These are phyloP conservation scores for Apodemia hepburni DNA, from an alignment of 2,888 invertebrate species.

Conservation along the genomic window DNA sequence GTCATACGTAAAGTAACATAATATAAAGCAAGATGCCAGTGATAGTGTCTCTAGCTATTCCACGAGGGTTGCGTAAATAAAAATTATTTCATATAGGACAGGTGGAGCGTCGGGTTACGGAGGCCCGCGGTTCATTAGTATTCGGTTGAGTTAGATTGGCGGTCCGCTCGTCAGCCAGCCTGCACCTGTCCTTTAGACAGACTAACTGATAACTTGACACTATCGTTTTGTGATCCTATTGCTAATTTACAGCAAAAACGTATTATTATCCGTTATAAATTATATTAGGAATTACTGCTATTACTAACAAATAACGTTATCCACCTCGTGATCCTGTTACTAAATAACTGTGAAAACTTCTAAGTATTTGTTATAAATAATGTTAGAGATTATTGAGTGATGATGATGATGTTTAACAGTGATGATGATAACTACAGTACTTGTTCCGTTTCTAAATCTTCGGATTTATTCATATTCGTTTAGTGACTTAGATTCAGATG, in stretches of 20 bases:
- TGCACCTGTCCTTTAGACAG: constrained; percentile 56
- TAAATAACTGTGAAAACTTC: too few relatives aligned
- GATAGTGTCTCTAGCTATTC: constrained; percentile 70
- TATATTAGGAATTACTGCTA: too few relatives aligned
- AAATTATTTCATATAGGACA: constrained; percentile 71
- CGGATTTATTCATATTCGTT: too few relatives aligned
- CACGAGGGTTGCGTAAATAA: constrained; percentile 60
- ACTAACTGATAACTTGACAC: constrained; percentile 53
- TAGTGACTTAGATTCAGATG: too few relatives aligned
- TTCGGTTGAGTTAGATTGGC: constrained; percentile 61
- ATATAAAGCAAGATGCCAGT: constrained; percentile 22
- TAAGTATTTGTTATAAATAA: too few relatives aligned
- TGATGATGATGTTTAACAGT: too few relatives aligned
- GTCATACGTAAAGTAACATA: constrained; percentile 43
- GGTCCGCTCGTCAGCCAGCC: constrained; percentile 47
- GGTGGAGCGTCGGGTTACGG: constrained; percentile 72
- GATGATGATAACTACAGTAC: too few relatives aligned
- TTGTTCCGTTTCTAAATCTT: too few relatives aligned
- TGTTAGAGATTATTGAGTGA: too few relatives aligned
- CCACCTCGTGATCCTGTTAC: too few relatives aligned
- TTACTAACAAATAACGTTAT: too few relatives aligned
- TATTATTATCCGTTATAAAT: too few relatives aligned
- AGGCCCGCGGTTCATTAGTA: constrained; percentile 54
- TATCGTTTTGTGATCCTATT: constrained; percentile 57
- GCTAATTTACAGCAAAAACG: constrained; percentile 47